Percentiles rank a stretch among this genome's conserved stretches.
Conservation (phyloP, 2,113 vertebrate species). For the Cercopithecus mona region DNA sequence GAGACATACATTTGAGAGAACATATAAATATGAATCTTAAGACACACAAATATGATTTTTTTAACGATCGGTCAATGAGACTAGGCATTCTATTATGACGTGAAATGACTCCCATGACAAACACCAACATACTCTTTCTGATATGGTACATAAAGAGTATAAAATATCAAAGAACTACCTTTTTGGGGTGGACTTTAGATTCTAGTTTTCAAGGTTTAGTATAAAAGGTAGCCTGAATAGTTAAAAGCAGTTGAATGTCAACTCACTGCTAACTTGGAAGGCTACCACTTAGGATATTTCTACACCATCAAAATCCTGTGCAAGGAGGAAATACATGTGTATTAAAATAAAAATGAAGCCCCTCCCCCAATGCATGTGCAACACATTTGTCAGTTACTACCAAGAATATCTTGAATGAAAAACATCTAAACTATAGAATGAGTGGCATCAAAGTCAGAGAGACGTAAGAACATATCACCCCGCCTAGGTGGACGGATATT, state of each 20-base stretch:
- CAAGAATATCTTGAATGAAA: neutral
- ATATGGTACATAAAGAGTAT: neutral
- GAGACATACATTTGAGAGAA: constrained; percentile 45
- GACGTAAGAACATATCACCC: neutral
- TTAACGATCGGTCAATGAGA: constrained; percentile 6
- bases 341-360: constrained; percentile 70
- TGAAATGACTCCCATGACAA: constrained; percentile 39
- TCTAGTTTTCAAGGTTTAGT: constrained; percentile 41
- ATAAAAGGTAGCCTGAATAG: constrained; percentile 52
- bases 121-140: constrained; percentile 6
- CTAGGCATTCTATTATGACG: constrained; percentile 8
- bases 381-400: constrained; percentile 56
- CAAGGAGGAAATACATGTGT: neutral
- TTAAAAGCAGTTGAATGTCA: constrained; percentile 46
- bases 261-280: constrained; percentile 40
- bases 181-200: constrained; percentile 9
- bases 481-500: neutral
- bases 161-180: constrained; percentile 9
- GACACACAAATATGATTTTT: constrained; percentile 24
- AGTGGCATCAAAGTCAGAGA: neutral
- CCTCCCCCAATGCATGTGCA: constrained; percentile 76
- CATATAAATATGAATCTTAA: constrained; percentile 37
- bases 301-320: neutral
- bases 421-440: neutral
- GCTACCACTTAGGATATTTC: constrained; percentile 20